These are phyloP conservation scores for Drosophila pectinifera DNA, from an alignment of 1,140 invertebrate species.

Conservation along the genomic window DNA sequence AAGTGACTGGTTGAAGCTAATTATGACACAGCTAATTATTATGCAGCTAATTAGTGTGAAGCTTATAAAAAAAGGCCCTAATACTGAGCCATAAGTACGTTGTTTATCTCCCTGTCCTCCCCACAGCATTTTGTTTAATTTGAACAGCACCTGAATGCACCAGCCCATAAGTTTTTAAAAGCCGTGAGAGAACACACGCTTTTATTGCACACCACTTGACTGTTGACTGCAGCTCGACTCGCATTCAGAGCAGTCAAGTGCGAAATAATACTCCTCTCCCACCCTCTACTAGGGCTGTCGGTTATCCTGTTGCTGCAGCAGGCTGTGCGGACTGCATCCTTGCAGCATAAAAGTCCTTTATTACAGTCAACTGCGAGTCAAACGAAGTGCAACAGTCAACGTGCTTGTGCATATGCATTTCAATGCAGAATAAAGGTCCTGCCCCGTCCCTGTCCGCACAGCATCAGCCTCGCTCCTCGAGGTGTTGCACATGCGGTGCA, in stretches of 20 bases:
- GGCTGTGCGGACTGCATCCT: constrained; percentile 23
- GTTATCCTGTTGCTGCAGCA: constrained; percentile 27
- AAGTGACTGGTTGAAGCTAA: constrained; percentile 27
- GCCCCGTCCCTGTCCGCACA: not conserved
- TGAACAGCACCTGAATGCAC: constrained; percentile 42
- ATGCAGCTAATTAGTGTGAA: constrained; percentile 1
- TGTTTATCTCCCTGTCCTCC: constrained; percentile 22
- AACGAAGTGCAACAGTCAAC: constrained; percentile 75
- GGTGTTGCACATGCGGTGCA: constrained; percentile 70
- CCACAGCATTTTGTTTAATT: constrained; percentile 10
- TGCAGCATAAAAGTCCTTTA: constrained; percentile 79
- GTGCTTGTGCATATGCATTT: constrained; percentile 75
- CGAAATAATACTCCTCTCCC: constrained; percentile 58
- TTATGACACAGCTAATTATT: constrained; percentile 39
- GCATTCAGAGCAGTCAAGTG: constrained; percentile 68
- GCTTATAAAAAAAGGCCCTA: not conserved
- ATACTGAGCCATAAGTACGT: constrained; percentile 18
- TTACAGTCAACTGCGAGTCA: constrained; percentile 82
- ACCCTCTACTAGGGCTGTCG: not conserved
- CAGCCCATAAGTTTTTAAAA: constrained; percentile 13
- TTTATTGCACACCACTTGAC: constrained; percentile 59
- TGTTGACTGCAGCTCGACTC: constrained; percentile 58
- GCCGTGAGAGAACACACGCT: constrained; percentile 24
- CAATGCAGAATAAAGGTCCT: constrained; percentile 27
- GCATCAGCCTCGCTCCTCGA: not conserved